Evolutionary conservation across 2,888 invertebrate species (phyloP).

Genomic region (Ligdia adustata): DNA sequence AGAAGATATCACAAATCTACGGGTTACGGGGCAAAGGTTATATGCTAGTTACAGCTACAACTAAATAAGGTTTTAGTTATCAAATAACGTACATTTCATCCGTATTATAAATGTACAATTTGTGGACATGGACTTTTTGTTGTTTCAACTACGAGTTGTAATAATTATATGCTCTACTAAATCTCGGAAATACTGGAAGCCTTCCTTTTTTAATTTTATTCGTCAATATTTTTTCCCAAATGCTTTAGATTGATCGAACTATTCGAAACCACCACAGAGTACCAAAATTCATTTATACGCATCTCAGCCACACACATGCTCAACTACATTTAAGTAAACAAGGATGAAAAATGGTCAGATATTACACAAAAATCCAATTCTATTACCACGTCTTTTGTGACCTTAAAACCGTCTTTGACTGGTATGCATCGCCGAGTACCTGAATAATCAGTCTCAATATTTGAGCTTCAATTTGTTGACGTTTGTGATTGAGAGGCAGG

Average conservation of each 20-base stretch:
- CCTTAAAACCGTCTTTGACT: constrained; percentile 77
- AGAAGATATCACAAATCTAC: constrained; percentile 21
- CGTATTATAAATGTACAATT: too few relatives aligned
- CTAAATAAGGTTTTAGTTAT: constrained; percentile 7
- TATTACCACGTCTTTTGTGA: constrained; percentile 78
- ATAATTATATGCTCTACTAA: too few relatives aligned
- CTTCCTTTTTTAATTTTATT: too few relatives aligned
- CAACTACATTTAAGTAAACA: constrained; percentile 48
- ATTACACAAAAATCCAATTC: constrained; percentile 73
- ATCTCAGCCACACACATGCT: constrained; percentile 45
- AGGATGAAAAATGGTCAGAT: constrained; percentile 67
- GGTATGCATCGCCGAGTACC: constrained; percentile 47
- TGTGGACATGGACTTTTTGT: too few relatives aligned
- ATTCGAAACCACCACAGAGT: too few relatives aligned
- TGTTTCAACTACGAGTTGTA: too few relatives aligned
- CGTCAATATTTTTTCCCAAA: too few relatives aligned
- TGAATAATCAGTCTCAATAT: constrained; percentile 77
- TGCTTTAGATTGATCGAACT: too few relatives aligned
- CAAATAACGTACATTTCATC: too few relatives aligned
- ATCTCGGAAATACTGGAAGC: too few relatives aligned
- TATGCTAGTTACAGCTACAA: constrained; percentile 14
- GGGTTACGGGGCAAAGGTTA: constrained; percentile 13
- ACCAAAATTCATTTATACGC: too few relatives aligned
- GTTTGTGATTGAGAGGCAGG: constrained; percentile 59
- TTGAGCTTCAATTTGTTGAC: constrained; percentile 76